Base-by-base conservation (phyloP, 2,797 vertebrate genomes). In the Dendrocincla fuliginosa region DNA sequence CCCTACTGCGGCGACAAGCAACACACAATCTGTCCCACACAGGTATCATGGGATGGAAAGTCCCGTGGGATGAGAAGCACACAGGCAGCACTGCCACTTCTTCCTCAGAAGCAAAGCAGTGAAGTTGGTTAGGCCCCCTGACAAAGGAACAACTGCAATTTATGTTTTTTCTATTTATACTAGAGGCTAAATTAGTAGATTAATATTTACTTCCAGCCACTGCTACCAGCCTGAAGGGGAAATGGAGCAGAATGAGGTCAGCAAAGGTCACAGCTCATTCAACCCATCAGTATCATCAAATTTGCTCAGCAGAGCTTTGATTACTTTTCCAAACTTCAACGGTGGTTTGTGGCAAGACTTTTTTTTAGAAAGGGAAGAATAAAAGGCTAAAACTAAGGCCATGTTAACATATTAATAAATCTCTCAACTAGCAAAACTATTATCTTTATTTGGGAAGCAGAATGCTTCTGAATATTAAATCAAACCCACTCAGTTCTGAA, bases 371-470 rank as follows among this genome's bases (percentile, higher is more conserved):
- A 78, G 16, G 37, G 15, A 91, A 19, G 23, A 85, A 94, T n/a
- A 87, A 59, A 85, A 84, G 63, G 61, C 59, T 95, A 81, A 92
- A 93, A 78, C 35, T 52, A 53, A 68, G 76, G 55, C 53, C 33
- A 16, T 8, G 41, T 69, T 91, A 95, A 87, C 73, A 56, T 86
- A 89, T 46, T 81, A 92, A 81, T 69, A 90, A 75, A 78, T 77
- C 87, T 69, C 63, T 86, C 73, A 67, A 73, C 83, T 44, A 88
- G 50, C 44, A 81, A 65, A 89, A 89, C 63, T 50, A 46, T 84
- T 89, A 83, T 74, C 84, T 91, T 84, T 91, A 91, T 96, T 93
- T 96, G 70, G 82, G 76, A 81, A 91, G 89, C 28, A 46, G 95
- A 94, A 88, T 59, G 76, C 47, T 92, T 53, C 69, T 88, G 82